Evolutionary conservation across 1,140 invertebrate genomes (phyloP).

Genomic region (Musca domestica): DNA sequence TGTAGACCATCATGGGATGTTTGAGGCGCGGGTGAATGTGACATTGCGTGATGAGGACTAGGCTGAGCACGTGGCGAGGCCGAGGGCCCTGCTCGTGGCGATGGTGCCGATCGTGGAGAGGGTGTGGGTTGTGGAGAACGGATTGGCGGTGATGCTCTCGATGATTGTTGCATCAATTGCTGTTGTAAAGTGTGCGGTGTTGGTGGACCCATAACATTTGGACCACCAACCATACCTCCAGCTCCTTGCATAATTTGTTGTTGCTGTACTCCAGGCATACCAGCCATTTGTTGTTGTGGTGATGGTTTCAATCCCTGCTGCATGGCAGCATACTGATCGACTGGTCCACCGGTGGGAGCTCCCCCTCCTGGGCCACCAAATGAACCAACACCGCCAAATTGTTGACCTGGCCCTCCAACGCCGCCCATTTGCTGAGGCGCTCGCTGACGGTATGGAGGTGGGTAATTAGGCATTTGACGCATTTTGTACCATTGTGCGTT

Average conservation of each 20-base stretch:
- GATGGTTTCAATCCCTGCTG: slow-evolving; percentile 54
- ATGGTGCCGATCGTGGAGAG: slow-evolving; percentile 71
- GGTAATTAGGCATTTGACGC: slow-evolving; percentile 50
- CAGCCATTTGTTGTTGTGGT: slow-evolving; percentile 52
- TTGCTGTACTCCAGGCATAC: slow-evolving; percentile 55
- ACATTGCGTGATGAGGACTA: slow-evolving; percentile 68
- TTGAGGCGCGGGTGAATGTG: slow-evolving; percentile 60
- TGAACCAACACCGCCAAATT: slow-evolving; percentile 32
- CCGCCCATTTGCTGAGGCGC: slow-evolving; percentile 52
- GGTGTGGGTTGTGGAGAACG: slow-evolving; percentile 63
- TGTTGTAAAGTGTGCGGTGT: slow-evolving; percentile 55
- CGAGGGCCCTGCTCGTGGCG: slow-evolving; percentile 69
- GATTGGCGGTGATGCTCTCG: slow-evolving; percentile 76
- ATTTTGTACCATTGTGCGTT: slow-evolving; percentile 50
- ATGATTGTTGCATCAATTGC: slow-evolving; percentile 71
- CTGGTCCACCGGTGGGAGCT: slow-evolving; percentile 32
- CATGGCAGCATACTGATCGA: slow-evolving; percentile 51
- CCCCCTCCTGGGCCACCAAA: slow-evolving; percentile 39
- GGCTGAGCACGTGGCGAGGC: slow-evolving; percentile 71
- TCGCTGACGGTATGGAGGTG: slow-evolving; percentile 53
- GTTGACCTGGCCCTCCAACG: slow-evolving; percentile 33
- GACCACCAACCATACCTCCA: slow-evolving; percentile 52
- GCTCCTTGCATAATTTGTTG: slow-evolving; percentile 49
- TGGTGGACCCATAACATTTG: slow-evolving; percentile 74
- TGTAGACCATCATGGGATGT: slow-evolving; percentile 52